Evolutionary conservation across 2,888 invertebrate species (phyloP).

Genomic region (Mylabris sibirica): DNA sequence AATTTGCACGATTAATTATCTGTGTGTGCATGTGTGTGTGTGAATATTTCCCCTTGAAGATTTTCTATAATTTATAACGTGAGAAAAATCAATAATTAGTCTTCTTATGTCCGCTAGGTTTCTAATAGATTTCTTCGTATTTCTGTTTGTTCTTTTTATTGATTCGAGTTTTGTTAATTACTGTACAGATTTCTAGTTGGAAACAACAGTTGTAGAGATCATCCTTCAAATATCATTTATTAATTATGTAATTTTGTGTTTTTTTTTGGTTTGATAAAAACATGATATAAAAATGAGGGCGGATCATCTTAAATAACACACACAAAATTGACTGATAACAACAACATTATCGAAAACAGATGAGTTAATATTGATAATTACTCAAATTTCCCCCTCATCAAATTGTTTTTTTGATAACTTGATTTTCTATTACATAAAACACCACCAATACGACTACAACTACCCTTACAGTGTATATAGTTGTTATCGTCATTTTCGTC

Average conservation of each 20-base stretch:
- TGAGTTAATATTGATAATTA: neutral
- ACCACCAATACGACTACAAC: neutral
- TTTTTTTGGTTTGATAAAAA: neutral
- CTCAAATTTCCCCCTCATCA: too few species aligned
- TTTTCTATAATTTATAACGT: neutral
- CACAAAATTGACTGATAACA: neutral
- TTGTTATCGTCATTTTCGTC: neutral
- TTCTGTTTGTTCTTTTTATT: neutral
- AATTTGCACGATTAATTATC: neutral
- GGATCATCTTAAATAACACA: slow-evolving; percentile 1
- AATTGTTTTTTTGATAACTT: neutral
- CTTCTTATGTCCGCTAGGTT: neutral
- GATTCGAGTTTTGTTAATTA: neutral
- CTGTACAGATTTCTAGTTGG: neutral
- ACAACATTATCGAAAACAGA: neutral
- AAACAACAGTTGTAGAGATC: neutral
- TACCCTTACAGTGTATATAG: neutral
- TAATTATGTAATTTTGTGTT: neutral
- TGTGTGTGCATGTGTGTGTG: too few species aligned
- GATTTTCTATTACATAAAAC: neutral
- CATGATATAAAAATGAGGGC: neutral
- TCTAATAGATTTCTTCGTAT: neutral
- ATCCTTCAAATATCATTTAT: neutral
- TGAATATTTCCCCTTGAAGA: neutral
- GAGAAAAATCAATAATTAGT: neutral